phyloP scores from a whole-genome alignment of 2,113 vertebrate genomes.

The Percopsis transmontana region DNA sequence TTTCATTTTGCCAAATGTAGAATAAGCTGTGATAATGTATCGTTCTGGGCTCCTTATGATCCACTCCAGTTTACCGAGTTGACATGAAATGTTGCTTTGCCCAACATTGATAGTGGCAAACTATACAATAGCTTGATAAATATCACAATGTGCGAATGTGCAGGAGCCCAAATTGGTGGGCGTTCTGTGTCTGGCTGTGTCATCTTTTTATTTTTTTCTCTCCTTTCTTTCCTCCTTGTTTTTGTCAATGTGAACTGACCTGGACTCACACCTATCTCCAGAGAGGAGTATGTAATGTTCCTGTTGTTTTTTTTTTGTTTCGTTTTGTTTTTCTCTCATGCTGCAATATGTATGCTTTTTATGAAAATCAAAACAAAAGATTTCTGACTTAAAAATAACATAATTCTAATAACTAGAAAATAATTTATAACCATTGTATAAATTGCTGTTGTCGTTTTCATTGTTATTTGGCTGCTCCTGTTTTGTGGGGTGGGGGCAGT shows the following conservation, averaged over 20 bases:
- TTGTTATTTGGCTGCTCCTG: slow-evolving; percentile 48
- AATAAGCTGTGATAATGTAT: slow-evolving; percentile 55
- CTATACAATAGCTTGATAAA: slow-evolving; percentile 22
- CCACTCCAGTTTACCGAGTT: slow-evolving; percentile 26
- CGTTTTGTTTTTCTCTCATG: slow-evolving; percentile 60
- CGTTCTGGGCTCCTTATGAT: slow-evolving; percentile 32
- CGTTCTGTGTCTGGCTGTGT: slow-evolving; percentile 68
- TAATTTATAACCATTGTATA: slow-evolving; percentile 58
- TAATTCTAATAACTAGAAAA: slow-evolving; percentile 44
- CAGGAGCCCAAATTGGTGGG: slow-evolving; percentile 48
- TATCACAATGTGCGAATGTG: slow-evolving; percentile 53
- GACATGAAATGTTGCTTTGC: slow-evolving; percentile 9
- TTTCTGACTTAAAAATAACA: slow-evolving; percentile 31
- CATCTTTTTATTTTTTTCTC: slow-evolving; percentile 22
- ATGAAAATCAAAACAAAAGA: slow-evolving; percentile 45
- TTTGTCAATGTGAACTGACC: slow-evolving; percentile 36
- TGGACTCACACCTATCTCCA: slow-evolving; percentile 38
- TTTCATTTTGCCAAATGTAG: slow-evolving; percentile 89
- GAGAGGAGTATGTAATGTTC: slow-evolving; percentile 40
- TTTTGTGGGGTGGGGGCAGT: slow-evolving; percentile 42
- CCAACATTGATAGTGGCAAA: slow-evolving; percentile 6
- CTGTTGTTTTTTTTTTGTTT: too few relatives aligned
- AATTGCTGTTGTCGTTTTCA: slow-evolving; percentile 38
- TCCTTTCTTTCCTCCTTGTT: neutral
- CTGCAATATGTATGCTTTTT: slow-evolving; percentile 69